These are phyloP conservation scores for Daboia siamensis DNA, from an alignment of 2,113 vertebrate species.

Conservation along the genomic window DNA sequence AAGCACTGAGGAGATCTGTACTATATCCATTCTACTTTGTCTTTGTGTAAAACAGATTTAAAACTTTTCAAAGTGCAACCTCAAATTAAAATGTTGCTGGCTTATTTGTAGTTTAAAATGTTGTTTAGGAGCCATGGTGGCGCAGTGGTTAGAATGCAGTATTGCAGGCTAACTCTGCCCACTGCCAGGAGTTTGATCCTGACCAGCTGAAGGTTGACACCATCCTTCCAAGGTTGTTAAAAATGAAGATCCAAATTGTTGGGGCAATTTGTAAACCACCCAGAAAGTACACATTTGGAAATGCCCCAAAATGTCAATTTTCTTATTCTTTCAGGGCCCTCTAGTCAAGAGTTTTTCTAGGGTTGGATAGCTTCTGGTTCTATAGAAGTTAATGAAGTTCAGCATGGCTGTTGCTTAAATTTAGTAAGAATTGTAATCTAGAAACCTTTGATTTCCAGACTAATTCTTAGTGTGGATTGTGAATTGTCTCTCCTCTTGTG, in stretches of 20 bases:
- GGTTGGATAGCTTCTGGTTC: not conserved
- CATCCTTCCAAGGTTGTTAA: too few species aligned
- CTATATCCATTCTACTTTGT: not conserved
- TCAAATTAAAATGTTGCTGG: not conserved
- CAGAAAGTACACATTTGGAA: not conserved
- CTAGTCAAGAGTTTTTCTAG: not conserved
- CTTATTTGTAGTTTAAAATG: not conserved
- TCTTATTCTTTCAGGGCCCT: not conserved
- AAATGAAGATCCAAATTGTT: too few species aligned
- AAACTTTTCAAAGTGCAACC: not conserved
- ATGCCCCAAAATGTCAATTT: not conserved
- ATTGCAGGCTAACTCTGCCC: too few species aligned
- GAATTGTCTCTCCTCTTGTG: not conserved
- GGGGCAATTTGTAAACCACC: too few species aligned
- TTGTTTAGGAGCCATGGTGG: not conserved
- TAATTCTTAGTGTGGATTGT: not conserved
- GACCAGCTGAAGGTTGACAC: too few species aligned
- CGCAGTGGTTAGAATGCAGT: too few species aligned
- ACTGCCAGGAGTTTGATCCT: too few species aligned
- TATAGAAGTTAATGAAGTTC: not conserved
- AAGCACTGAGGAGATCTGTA: not conserved
- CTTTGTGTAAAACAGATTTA: not conserved
- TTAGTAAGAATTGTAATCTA: not conserved
- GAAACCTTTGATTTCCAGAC: not conserved
- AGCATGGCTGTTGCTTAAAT: not conserved